Evolutionary conservation across 2,797 vertebrate genomes (phyloP), one percentile per base, ranked within the genome.

Genomic region (Chromobotia macracanthus): DNA sequence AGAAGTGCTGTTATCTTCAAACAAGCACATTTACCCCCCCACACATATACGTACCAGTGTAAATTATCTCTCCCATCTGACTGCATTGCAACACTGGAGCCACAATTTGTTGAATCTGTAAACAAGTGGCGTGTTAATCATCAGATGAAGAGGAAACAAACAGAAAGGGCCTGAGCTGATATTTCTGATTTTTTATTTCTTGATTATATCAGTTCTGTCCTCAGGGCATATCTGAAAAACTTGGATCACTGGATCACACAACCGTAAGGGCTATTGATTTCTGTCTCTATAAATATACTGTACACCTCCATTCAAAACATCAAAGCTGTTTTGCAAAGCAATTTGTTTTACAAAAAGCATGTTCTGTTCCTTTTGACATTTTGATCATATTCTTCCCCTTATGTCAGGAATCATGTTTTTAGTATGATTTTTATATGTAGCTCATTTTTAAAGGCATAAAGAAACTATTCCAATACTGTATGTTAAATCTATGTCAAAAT

Each of bases 31-130:
- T 21, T 28, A 31, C 28, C 44, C n/a, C 35, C 58, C 25, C 60
- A 13, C 21, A 48, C 51, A 44, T 15, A 51, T n/a, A 16, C 12
- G 8, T 12, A 72, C 60, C 12, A 60, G 50, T 13, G 44, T 72
- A 75, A 74, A 70, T 83, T 28, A 69, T 64, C 74, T 25, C 56
- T 51, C 69, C 64, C 56, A 69, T 64, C 79, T 73, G 61, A 70
- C 19, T 51, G 53, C 28, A 41, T 53, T 69, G n/a, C 60, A 66
- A 74, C 66, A 77, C 28, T 50, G 55, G 56, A 80, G 72, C 19
- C 68, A 75, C 71, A 79, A 75, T 72, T 79, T 60, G 78, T 66
- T 82, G 80, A 81, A 79, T 83, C 50, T 80, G 79, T 82, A 82
- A 82, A 82, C 84, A 75, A 69, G 58, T 44, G 21, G 23, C 44